Conservation (phyloP, 2,113 vertebrate genomes). For the Alethe castanea region DNA sequence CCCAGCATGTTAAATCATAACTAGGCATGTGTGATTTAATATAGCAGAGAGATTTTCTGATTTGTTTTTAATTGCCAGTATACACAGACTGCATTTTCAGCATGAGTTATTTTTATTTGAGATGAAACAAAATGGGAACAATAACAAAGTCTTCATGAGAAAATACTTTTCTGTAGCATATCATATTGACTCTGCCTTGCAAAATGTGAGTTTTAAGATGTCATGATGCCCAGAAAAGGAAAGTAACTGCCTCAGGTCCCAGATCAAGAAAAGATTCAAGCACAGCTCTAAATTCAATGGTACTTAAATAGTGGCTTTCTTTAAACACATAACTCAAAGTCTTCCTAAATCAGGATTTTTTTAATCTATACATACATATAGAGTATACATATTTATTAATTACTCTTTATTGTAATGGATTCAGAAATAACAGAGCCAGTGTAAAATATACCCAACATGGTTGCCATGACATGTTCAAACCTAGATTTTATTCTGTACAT, state of each 20-base stretch:
- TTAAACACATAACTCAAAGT: neutral
- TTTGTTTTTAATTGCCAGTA: conserved; percentile 52
- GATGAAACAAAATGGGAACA: conserved; percentile 37
- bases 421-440: neutral
- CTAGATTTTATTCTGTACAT: neutral
- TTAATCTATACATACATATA: neutral
- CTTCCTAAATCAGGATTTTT: neutral
- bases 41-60: conserved; percentile 44
- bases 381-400: neutral
- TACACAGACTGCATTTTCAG: conserved; percentile 40
- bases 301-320: neutral
- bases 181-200: neutral
- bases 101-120: conserved; percentile 54
- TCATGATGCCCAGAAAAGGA: neutral
- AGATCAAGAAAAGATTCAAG: neutral
- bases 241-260: neutral
- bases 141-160: conserved; percentile 28
- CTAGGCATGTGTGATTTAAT: conserved; percentile 43
- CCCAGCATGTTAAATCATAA: conserved; percentile 32
- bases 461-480: neutral
- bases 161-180: conserved; percentile 1
- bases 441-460: neutral
- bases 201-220: neutral
- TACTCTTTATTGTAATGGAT: neutral
- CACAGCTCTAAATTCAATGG: neutral